Conservation (phyloP, 2,888 invertebrate genomes). For the Allacma fusca region DNA sequence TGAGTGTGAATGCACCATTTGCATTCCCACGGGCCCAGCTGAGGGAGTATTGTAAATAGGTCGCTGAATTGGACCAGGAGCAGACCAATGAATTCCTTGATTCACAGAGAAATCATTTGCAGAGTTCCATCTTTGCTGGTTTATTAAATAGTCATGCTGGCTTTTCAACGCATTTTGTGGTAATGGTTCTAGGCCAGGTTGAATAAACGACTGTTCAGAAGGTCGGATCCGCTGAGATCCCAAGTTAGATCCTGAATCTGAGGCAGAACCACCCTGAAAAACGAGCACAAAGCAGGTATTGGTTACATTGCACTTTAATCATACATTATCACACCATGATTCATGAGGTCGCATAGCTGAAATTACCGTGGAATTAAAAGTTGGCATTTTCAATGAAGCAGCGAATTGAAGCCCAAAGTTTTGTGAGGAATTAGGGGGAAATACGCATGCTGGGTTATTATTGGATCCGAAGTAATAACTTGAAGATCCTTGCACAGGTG, state of each 20-base stretch:
- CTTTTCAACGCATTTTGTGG: slow-evolving; percentile 37
- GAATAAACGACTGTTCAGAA: slow-evolving; percentile 33
- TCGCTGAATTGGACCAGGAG: slow-evolving; percentile 36
- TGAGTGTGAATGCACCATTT: slow-evolving; percentile 39
- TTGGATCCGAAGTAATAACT: slow-evolving; percentile 55
- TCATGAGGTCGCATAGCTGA: no score
- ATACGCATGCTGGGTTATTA: slow-evolving; percentile 54
- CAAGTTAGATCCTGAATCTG: slow-evolving; percentile 30
- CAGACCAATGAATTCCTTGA: slow-evolving; percentile 28
- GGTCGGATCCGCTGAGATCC: slow-evolving; percentile 36
- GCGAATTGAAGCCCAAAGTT: slow-evolving; percentile 37
- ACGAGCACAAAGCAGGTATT: no score
- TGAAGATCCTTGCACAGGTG: slow-evolving; percentile 54
- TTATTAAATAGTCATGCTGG: slow-evolving; percentile 28
- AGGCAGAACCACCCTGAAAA: slow-evolving; percentile 19
- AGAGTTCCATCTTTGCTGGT: slow-evolving; percentile 38
- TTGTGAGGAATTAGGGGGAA: slow-evolving; percentile 38
- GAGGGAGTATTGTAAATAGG: slow-evolving; percentile 35
- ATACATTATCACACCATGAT: no score
- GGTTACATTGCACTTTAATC: no score
- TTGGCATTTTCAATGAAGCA: slow-evolving; percentile 35
- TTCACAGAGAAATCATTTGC: slow-evolving; percentile 25
- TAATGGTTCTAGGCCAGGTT: slow-evolving; percentile 21
- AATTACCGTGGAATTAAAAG: slow-evolving; percentile 43
- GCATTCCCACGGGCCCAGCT: slow-evolving; percentile 36